phyloP scores from a whole-genome alignment of 2,888 invertebrate genomes.

The Arctia plantaginis region DNA sequence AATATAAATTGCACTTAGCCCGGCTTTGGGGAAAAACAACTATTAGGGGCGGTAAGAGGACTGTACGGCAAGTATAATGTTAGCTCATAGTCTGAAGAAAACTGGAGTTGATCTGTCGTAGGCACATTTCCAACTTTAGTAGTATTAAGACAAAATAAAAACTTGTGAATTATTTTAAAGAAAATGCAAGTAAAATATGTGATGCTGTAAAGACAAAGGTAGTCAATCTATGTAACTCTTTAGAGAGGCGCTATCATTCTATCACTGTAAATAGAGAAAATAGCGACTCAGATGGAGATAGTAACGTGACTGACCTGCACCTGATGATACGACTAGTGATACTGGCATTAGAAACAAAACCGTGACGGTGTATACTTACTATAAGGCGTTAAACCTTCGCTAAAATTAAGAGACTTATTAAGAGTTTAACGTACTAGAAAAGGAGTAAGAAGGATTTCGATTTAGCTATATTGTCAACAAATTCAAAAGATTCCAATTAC shows the following conservation, averaged over 20 bases:
- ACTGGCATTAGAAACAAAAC: not conserved
- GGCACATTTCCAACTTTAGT: not conserved
- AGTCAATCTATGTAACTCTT: slow-evolving; percentile 18
- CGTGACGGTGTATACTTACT: not conserved
- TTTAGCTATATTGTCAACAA: too few relatives aligned
- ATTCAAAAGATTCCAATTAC: too few relatives aligned
- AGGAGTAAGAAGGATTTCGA: too few relatives aligned
- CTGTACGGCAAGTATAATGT: slow-evolving; percentile 47
- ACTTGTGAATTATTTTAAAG: not conserved
- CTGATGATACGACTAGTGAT: slow-evolving; percentile 7
- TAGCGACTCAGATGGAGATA: slow-evolving; percentile 14
- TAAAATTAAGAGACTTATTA: not conserved
- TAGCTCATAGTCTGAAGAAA: slow-evolving; percentile 41
- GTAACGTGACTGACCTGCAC: slow-evolving; percentile 8
- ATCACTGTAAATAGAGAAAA: slow-evolving; percentile 14
- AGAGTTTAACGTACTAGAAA: not conserved
- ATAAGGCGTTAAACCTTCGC: not conserved
- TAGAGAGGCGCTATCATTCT: slow-evolving; percentile 17
- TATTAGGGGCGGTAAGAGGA: slow-evolving; percentile 57
- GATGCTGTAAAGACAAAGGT: slow-evolving; percentile 4
- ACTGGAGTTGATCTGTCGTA: not conserved
- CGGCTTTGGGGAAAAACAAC: slow-evolving; percentile 73
- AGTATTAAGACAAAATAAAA: not conserved
- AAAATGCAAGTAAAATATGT: slow-evolving; percentile 1
- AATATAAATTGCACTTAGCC: slow-evolving; percentile 83